phyloP scores from a whole-genome alignment of 2,797 vertebrate genomes.

The Synanceia verrucosa region DNA sequence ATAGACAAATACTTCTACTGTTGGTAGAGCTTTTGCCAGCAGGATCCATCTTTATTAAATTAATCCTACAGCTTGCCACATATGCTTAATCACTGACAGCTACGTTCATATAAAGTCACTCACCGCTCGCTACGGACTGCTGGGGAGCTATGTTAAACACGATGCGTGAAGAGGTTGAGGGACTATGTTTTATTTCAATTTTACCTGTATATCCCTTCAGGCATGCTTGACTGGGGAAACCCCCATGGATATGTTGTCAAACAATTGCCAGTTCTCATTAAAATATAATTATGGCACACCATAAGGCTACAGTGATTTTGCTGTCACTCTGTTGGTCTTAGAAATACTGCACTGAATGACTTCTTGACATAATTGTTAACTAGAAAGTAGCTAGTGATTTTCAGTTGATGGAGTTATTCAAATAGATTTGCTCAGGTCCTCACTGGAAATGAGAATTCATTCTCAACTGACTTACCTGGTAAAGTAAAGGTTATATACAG shows the following conservation, averaged over 20 bases:
- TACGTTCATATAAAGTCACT: slow-evolving; percentile 54
- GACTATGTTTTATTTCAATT: slow-evolving; percentile 58
- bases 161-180: slow-evolving; percentile 6
- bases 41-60: slow-evolving; percentile 51
- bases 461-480: too few species aligned
- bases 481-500: too few species aligned
- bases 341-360: background rate
- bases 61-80: slow-evolving; percentile 49
- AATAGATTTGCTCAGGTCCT: too few species aligned
- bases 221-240: slow-evolving; percentile 33
- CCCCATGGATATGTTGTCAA: slow-evolving; percentile 54
- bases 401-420: background rate
- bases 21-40: slow-evolving; percentile 28
- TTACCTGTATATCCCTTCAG: slow-evolving; percentile 40
- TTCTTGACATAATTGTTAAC: background rate
- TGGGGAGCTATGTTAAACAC: slow-evolving; percentile 34
- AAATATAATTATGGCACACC: slow-evolving; percentile 40
- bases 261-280: slow-evolving; percentile 43
- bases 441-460: too few species aligned
- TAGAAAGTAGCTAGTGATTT: background rate
- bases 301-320: slow-evolving; percentile 26
- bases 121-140: too few species aligned
- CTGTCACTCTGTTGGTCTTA: slow-evolving; percentile 13
- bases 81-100: slow-evolving; percentile 66
- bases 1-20: background rate